These are phyloP conservation scores for Cotesia vestalis DNA, from an alignment of 1,140 invertebrate species.

Conservation along the genomic window DNA sequence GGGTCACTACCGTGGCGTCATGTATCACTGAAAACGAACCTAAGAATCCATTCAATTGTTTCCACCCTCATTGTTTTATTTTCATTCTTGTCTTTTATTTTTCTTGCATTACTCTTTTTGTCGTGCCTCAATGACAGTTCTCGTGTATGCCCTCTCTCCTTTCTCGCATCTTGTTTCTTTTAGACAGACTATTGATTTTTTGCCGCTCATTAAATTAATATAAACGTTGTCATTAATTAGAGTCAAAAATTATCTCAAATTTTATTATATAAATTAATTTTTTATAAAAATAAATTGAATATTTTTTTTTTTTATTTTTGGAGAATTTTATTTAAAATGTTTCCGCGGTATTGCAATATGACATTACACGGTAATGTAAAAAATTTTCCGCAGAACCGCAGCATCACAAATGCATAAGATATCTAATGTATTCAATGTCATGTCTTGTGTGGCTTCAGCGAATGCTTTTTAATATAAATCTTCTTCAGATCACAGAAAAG, in stretches of 20 bases:
- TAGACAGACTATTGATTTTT: neutral
- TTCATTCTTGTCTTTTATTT: slow-evolving; percentile 2
- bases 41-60: slow-evolving; percentile 41
- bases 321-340: too few relatives aligned
- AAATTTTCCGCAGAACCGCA: neutral
- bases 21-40: slow-evolving; percentile 47
- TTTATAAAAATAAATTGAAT: too few relatives aligned
- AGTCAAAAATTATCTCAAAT: too few relatives aligned
- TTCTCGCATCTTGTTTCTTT: neutral
- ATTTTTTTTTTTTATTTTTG: too few relatives aligned
- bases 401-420: neutral
- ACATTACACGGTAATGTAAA: neutral
- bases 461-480: neutral
- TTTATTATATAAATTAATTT: too few relatives aligned
- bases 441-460: neutral
- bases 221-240: too few relatives aligned
- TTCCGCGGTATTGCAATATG: too few relatives aligned
- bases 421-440: neutral
- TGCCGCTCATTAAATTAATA: too few relatives aligned
- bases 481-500: neutral
- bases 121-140: neutral
- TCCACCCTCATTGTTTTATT: slow-evolving; percentile 33
- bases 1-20: slow-evolving; percentile 50
- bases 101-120: neutral
- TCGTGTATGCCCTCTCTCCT: neutral